Conservation (phyloP, 2,888 invertebrate genomes). For the Sphaeridia pumilis region DNA sequence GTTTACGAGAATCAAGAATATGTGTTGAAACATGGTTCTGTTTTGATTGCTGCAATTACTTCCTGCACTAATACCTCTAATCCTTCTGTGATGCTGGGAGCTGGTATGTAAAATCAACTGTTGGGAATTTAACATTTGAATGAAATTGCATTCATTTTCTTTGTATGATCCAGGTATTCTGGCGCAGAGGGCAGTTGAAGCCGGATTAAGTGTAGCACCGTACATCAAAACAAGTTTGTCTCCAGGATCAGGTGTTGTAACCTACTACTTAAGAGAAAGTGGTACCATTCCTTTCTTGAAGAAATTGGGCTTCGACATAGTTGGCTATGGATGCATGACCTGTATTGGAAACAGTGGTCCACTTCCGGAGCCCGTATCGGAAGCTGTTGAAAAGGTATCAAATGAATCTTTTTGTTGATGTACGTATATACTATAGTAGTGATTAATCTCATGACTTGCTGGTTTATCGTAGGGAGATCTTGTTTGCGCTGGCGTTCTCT, state of each 20-base stretch:
- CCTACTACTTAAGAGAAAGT: conserved; percentile 77
- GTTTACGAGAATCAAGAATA: conserved; percentile 70
- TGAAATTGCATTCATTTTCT: conserved; percentile 1
- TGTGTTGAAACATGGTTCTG: conserved; percentile 73
- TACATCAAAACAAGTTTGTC: conserved; percentile 95
- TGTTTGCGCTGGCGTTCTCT: conserved; percentile 89
- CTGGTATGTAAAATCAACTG: conserved; percentile 48
- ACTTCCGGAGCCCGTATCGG: conserved; percentile 76
- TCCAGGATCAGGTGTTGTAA: conserved; percentile 90
- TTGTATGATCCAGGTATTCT: conserved; percentile 52
- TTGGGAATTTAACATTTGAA: neutral
- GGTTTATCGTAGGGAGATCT: conserved; percentile 64
- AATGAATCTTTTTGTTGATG: neutral
- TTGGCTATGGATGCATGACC: conserved; percentile 99
- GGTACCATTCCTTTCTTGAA: conserved; percentile 80
- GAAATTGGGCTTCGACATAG: conserved; percentile 80
- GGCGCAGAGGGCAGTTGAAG: conserved; percentile 86
- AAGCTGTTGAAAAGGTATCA: conserved; percentile 72
- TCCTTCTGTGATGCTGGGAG: conserved; percentile 95
- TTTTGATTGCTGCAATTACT: conserved; percentile 94
- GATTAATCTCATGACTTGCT: no score
- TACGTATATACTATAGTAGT: no score
- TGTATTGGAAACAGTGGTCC: conserved; percentile 98
- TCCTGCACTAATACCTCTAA: conserved; percentile 98
- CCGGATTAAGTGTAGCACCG: conserved; percentile 74